Evolutionary conservation across 2,797 vertebrate species (phyloP), one percentile per base, ranked within the genome.

Genomic region (Tolypeutes matacus): DNA sequence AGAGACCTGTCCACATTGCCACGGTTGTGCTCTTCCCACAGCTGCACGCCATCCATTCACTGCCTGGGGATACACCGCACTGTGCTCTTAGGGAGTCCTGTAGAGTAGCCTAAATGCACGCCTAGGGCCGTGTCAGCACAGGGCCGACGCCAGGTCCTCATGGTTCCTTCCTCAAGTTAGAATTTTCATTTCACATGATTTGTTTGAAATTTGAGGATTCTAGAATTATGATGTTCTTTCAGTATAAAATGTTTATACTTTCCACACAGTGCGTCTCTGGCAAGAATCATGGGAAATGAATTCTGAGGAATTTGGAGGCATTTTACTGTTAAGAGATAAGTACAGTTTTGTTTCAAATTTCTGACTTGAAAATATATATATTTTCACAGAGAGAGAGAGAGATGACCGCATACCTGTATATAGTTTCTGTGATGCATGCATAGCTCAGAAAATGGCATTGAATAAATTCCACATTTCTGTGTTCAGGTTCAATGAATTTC

Each of bases 401-500:
- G 10, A 7, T 46, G 46, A 46, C 39, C 39, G 39, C 25, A 76
- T 62, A 62, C 29, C 62, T 42, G 13, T 34, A 81, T 23, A 62
- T 4, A 60, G 20, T 14, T 46, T 11, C 31, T 39, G 34, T 20
- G 46, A 69, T 4, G 23, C 21, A 27, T 60, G 83, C 5, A 1
- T n/a, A 29, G 27, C 65, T 58, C 29, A 85, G 90, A 76, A 90
- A 78, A 65, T 6, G 23, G n/a, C 53, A 7, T 36, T 75, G 75
- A 65, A 76, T 83, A 80, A 80, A 83, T 65, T 82, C 51, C 31
- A 29, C n/a, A 46, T 60, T 85, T 73, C 51, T 34, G 4, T 18
- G 75, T 65, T 96, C 53, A 67, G 88, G 78, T 83, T 94, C 86
- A 85, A 27, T 78, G 60, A 58, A 29, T 84, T 95, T 92, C 73